These are phyloP conservation scores for Mayetiola destructor DNA, from an alignment of 2,888 invertebrate species.

Conservation along the genomic window DNA sequence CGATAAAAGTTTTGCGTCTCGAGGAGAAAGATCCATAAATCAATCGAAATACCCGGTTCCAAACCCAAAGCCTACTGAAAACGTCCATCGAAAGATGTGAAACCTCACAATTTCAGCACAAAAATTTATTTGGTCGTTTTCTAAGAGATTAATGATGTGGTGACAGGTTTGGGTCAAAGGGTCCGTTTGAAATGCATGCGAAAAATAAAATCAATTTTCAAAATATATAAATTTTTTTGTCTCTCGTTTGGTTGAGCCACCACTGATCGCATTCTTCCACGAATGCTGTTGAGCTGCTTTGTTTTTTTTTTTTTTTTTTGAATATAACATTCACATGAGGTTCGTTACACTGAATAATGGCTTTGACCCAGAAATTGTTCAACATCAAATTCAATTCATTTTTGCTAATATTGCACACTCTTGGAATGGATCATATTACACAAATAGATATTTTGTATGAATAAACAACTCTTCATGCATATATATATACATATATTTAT, in stretches of 20 bases:
- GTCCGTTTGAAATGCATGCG: not conserved
- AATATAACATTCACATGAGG: not conserved
- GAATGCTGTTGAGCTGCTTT: not conserved
- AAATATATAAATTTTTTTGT: too few species aligned
- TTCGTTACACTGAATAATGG: not conserved
- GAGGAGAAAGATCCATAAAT: not conserved
- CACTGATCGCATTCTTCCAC: not conserved
- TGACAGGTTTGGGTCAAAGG: conserved; percentile 11
- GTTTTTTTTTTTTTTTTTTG: too few species aligned
- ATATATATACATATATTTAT: too few species aligned
- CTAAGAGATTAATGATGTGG: not conserved
- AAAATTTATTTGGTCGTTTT: conserved; percentile 1
- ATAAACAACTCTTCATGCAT: too few species aligned
- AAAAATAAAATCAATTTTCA: conserved; percentile 10
- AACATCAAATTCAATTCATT: too few species aligned
- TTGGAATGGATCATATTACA: too few species aligned
- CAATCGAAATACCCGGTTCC: not conserved
- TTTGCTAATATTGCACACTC: too few species aligned
- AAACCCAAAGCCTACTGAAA: too few species aligned
- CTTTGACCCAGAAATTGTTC: conserved; percentile 4
- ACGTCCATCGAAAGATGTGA: too few species aligned
- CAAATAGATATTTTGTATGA: too few species aligned
- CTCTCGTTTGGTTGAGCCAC: not conserved
- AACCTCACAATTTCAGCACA: not conserved
- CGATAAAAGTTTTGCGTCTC: too few species aligned